Base-by-base conservation (phyloP, 2,113 vertebrate species). In the Euleptes europaea region DNA sequence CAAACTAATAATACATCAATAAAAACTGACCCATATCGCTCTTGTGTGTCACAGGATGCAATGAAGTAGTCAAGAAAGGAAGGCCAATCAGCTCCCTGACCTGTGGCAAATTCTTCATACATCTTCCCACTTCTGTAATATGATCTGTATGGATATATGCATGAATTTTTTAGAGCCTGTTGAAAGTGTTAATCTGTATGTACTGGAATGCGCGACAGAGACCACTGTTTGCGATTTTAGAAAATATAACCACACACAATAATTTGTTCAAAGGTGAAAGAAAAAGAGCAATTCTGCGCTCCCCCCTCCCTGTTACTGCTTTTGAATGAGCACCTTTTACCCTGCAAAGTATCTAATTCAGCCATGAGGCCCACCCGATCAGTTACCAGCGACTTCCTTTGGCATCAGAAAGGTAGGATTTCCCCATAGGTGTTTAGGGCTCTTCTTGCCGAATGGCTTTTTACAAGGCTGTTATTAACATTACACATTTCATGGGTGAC, bases 401-500 rank as follows among this genome's bases (percentile, higher is more conserved):
- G 86, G 80, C 33, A 75, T 0, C 80, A 26, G 9, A 33, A 85
- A 86, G 88, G 80, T 80, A 85, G 82, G 83, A 74, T 38, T 19
- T 85, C 74, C 79, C 83, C 80, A 0, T 60, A 60, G 80, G 86
- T 84, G 86, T 77, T 82, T 72, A 1, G 40, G 71, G 54, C 33
- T 82, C 13, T 80, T 89, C 84, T 85, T 67, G 69, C 81, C 87
- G 74, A 90, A 17, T 44, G 49, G 49, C 70, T 82, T 88, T 81
- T 91, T 88, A 1, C 47, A 40, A 91, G 87, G 78, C 78, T 89
- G 89, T 92, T 90, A 88, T 86, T 84, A 92, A 90, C 67, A 19
- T 70, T 86, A 44, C 10, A 33, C 88, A 75, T 90, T 92, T 92
- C 91, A 93, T 90, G 91, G 91, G 91, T 88, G 92, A 88, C 89